Conservation (phyloP, 1,140 invertebrate genomes). For the Helicoverpa armigera region DNA sequence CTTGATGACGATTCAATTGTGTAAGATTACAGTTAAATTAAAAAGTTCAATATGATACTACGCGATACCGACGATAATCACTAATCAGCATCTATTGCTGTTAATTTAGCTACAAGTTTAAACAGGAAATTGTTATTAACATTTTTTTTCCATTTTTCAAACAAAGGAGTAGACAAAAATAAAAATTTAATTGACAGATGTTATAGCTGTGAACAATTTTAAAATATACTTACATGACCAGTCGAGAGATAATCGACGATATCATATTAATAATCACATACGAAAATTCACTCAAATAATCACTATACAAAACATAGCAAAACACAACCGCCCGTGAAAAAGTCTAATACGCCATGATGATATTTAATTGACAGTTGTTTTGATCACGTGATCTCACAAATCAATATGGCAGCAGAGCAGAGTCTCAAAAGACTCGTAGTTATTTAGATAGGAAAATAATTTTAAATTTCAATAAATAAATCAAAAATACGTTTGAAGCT, state of each 20-base stretch:
- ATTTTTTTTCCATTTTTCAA: constrained; percentile 23
- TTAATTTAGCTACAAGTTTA: not conserved
- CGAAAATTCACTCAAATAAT: constrained; percentile 76
- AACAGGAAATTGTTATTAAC: constrained; percentile 34
- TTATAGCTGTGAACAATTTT: constrained; percentile 28
- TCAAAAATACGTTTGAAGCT: too few relatives aligned
- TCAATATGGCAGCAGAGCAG: constrained; percentile 71
- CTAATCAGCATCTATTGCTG: not conserved
- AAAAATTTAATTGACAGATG: constrained; percentile 6
- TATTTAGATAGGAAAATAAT: too few relatives aligned
- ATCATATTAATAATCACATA: constrained; percentile 88
- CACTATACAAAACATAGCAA: constrained; percentile 83
- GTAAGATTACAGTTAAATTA: not conserved
- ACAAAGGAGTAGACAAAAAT: constrained; percentile 45
- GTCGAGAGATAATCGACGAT: constrained; percentile 90
- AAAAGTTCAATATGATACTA: not conserved
- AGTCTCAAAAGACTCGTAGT: not conserved
- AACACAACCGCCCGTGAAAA: constrained; percentile 79
- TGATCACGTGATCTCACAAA: constrained; percentile 84
- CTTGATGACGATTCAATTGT: constrained; percentile 24
- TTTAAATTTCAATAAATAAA: too few relatives aligned
- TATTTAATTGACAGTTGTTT: constrained; percentile 77
- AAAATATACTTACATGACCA: constrained; percentile 90
- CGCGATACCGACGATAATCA: not conserved
- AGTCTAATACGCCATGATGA: constrained; percentile 80